Evolutionary conservation across 2,888 invertebrate species (phyloP), one percentile per base, ranked within the genome.

Genomic region (Leucophenga montana): DNA sequence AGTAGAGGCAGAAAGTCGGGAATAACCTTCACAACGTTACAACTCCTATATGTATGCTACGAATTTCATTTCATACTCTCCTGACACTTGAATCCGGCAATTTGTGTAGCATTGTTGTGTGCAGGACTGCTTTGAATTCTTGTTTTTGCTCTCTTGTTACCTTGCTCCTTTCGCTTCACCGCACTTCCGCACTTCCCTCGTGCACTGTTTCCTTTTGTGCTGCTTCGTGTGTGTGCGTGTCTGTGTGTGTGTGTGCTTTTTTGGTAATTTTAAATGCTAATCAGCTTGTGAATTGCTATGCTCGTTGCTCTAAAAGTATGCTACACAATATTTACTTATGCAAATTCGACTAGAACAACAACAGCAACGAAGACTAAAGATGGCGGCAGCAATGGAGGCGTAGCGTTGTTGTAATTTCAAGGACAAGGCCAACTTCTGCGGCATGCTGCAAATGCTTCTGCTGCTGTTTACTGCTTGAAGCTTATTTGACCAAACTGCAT

Each of bases 301-400:
- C 46, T 22, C 48, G 50, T 8, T n/a, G 50, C 18, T 1, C 50
- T 50, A 18, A 50, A 50, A 64, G 27, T 48, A 64, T 59, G 48
- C 62, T 22, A 48, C 27, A 64, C 22, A 64, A 44, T 64, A 64
- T 64, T 64, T 64, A 64, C 62, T 27, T 64, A 64, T 64, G 62
- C 62, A 48, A 64, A 64, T 64, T 13, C 46, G 39, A 11, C 39
- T 39, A 11, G 4, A 39, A 39, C 39, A 39, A 8, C 39, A 39
- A 39, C 39, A 39, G 8, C 3, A 39, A 39, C 8, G 11, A 39
- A 1, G 8, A 39, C 1, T 11, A 8, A 11, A 3, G 27, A 4
- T 27, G 27, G 27, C 27, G 27, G 27, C 4, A 4, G 27, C 27
- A 4, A 27, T 27, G 4, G 27, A 2, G 4, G 27, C 27, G 27